Evolutionary conservation across 2,888 invertebrate species (phyloP).

Genomic region (Xestia xanthographa): DNA sequence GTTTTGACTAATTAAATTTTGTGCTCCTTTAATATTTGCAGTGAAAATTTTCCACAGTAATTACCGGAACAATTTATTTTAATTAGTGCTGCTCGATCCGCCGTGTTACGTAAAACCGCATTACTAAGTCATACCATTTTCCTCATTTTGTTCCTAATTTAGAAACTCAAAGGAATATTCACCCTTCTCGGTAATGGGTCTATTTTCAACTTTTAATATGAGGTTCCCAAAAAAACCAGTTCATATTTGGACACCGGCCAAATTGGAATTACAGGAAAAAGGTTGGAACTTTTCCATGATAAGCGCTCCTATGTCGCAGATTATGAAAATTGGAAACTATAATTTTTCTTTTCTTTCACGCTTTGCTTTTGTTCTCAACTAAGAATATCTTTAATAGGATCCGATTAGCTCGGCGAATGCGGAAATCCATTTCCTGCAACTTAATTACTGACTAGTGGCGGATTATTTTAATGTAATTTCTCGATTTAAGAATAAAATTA

Average conservation of each 20-base stretch:
- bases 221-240: slow-evolving; percentile 50
- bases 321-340: slow-evolving; percentile 53
- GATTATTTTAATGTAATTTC: slow-evolving; percentile 21
- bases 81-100: slow-evolving; percentile 66
- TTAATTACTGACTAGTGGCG: slow-evolving; percentile 17
- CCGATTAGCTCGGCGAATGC: slow-evolving; percentile 28
- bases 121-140: slow-evolving; percentile 10
- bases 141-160: slow-evolving; percentile 33
- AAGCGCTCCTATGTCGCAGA: slow-evolving; percentile 54
- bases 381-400: slow-evolving; percentile 34
- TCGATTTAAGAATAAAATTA: slow-evolving; percentile 6
- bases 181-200: slow-evolving; percentile 43
- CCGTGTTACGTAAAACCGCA: slow-evolving; percentile 38
- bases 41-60: slow-evolving; percentile 26
- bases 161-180: slow-evolving; percentile 36
- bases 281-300: slow-evolving; percentile 60
- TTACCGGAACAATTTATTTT: slow-evolving; percentile 61
- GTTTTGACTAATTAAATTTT: neutral
- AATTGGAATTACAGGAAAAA: slow-evolving; percentile 67
- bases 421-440: slow-evolving; percentile 37
- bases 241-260: slow-evolving; percentile 65
- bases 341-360: slow-evolving; percentile 28
- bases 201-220: slow-evolving; percentile 57
- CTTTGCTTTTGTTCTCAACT: slow-evolving; percentile 36
- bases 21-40: neutral